These are phyloP conservation scores for Orchestes rusci DNA, from an alignment of 2,888 invertebrate genomes.

Conservation along the genomic window DNA sequence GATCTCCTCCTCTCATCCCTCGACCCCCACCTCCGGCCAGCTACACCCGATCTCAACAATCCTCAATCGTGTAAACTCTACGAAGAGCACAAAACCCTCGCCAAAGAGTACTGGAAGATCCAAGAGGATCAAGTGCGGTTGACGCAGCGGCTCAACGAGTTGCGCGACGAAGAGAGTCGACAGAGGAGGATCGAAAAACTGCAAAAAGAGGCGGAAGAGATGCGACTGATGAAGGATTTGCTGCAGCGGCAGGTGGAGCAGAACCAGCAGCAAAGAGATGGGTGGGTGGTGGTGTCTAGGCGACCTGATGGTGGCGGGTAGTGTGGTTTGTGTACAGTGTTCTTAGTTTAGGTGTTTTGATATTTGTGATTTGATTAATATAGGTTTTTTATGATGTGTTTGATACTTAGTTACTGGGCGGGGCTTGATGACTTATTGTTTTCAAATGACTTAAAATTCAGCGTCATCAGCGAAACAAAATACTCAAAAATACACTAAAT, in stretches of 20 bases:
- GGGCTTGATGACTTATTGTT: no score
- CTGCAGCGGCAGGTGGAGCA: constrained; percentile 57
- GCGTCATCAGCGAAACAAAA: no score
- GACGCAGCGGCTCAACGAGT: constrained; percentile 68
- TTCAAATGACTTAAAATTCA: no score
- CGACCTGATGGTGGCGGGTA: no score
- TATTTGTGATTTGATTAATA: no score
- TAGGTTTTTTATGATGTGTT: no score
- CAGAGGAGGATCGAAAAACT: constrained; percentile 38
- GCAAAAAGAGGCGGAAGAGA: constrained; percentile 51
- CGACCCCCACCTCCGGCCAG: constrained; percentile 75
- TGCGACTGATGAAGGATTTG: constrained; percentile 59
- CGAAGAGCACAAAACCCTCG: constrained; percentile 80
- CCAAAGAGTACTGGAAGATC: constrained; percentile 78
- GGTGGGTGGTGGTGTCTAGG: constrained; percentile 35
- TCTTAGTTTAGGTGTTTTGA: no score
- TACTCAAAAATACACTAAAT: no score
- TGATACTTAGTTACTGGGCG: no score
- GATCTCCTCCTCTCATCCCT: constrained; percentile 71
- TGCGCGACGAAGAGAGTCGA: constrained; percentile 47
- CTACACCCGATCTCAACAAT: constrained; percentile 70
- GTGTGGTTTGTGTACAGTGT: no score
- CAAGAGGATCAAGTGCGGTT: constrained; percentile 80
- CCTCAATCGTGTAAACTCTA: constrained; percentile 78
- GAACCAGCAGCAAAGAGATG: constrained; percentile 24